Evolutionary conservation across 2,888 invertebrate genomes (phyloP).

Genomic region (Stenoptilia bipunctidactyla): DNA sequence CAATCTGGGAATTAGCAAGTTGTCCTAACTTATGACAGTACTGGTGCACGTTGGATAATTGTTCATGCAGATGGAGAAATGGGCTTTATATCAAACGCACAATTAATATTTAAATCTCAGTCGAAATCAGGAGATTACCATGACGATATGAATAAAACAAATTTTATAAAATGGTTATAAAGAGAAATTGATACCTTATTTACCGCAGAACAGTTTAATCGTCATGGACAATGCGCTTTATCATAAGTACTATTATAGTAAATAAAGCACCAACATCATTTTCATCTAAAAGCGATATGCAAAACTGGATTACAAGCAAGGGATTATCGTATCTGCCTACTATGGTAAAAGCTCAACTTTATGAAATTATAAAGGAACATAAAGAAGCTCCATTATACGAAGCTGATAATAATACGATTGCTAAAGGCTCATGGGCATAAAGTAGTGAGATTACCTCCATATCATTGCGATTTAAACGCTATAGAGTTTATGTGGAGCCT

Average conservation of each 20-base stretch:
- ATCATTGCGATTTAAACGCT: slow-evolving; percentile 14
- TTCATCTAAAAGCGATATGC: background rate
- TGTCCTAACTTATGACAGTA: slow-evolving; percentile 1
- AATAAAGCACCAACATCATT: background rate
- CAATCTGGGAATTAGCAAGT: slow-evolving; percentile 3
- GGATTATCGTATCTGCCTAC: slow-evolving; percentile 4
- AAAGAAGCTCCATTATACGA: slow-evolving; percentile 16
- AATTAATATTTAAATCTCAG: slow-evolving; percentile 11
- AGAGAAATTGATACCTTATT: background rate
- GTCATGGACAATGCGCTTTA: slow-evolving; percentile 2
- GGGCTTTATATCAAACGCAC: slow-evolving; percentile 9
- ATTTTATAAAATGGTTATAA: slow-evolving; percentile 3
- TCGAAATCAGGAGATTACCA: slow-evolving; percentile 3
- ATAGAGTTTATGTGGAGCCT: slow-evolving; percentile 17
- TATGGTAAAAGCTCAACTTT: slow-evolving; percentile 13
- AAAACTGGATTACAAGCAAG: background rate
- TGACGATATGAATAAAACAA: slow-evolving; percentile 7
- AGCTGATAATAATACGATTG: slow-evolving; percentile 11
- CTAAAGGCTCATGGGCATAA: slow-evolving; percentile 13
- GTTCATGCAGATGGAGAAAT: slow-evolving; percentile 7
- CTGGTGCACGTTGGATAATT: slow-evolving; percentile 6
- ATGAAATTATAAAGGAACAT: slow-evolving; percentile 15
- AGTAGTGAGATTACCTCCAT: slow-evolving; percentile 15
- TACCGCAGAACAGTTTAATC: background rate
- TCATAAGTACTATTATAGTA: background rate